These are phyloP conservation scores for Cladorhizidae sp. DNA, from an alignment of 37 sponge, comb jelly and placozoan species.

Conservation along the genomic window DNA sequence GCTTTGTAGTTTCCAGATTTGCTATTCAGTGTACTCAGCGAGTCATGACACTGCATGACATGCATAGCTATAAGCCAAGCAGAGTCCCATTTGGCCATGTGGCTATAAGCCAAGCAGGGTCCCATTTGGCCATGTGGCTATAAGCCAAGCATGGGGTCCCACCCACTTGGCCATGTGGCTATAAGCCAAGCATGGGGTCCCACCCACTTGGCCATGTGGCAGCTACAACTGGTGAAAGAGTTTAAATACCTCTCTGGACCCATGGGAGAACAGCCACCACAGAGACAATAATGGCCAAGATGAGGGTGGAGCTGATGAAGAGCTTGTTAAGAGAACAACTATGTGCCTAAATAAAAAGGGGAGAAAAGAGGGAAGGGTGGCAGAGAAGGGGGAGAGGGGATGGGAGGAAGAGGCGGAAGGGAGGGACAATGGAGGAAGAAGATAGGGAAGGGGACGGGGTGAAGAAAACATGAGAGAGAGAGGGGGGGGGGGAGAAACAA, in stretches of 20 bases:
- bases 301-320: conserved; percentile 83
- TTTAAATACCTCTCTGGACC: conserved; percentile 80
- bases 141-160: no score
- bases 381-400: background rate
- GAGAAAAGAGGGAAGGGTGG: background rate
- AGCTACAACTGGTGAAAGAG: no score
- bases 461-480: background rate
- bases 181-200: no score
- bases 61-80: no score
- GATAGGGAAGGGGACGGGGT: background rate
- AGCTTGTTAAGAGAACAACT: conserved; percentile 90
- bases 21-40: no score
- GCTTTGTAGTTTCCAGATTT: no score
- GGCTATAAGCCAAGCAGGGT: no score
- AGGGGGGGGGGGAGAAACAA: background rate
- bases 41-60: no score
- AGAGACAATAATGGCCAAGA: conserved; percentile 78
- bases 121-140: no score
- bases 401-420: background rate
- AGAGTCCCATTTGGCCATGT: no score
- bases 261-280: conserved; percentile 89
- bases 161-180: no score
- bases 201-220: no score
- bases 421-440: background rate
- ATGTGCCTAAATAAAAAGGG: conserved; percentile 20